Conservation (phyloP, 1,140 invertebrate genomes). For the Sitobion miscanthi region DNA sequence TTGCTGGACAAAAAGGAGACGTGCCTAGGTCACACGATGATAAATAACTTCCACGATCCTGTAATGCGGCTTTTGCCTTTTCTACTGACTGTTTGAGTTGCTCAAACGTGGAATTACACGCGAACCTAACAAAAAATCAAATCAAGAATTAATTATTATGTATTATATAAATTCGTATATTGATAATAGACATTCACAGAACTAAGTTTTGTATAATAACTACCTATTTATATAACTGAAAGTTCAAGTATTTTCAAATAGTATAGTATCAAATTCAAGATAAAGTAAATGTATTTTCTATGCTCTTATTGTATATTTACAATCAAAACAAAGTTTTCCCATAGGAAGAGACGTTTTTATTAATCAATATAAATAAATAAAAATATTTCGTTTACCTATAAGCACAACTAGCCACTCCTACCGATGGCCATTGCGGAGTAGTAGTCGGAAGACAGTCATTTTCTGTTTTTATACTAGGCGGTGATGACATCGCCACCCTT, state of each 20-base stretch:
- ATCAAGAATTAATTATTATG: neutral
- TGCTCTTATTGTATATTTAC: too few species aligned
- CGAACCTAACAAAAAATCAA: constrained; percentile 62
- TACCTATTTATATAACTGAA: too few species aligned
- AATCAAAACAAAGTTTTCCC: too few species aligned
- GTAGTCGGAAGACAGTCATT: constrained; percentile 52
- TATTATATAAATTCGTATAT: neutral
- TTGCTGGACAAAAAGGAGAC: constrained; percentile 52
- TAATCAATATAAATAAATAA: neutral
- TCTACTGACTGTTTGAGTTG: constrained; percentile 87
- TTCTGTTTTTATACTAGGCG: constrained; percentile 59
- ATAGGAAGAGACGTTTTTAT: neutral
- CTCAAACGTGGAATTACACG: constrained; percentile 79
- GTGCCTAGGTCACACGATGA: constrained; percentile 61
- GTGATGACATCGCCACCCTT: constrained; percentile 68
- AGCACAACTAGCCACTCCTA: constrained; percentile 55
- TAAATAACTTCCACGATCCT: constrained; percentile 62
- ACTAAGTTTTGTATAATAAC: too few species aligned
- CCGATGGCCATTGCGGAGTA: constrained; percentile 44
- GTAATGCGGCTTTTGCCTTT: constrained; percentile 84
- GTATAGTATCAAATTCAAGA: too few species aligned
- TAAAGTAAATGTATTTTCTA: too few species aligned
- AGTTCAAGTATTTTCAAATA: too few species aligned
- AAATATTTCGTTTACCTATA: constrained; percentile 49
- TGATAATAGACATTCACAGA: too few species aligned